Conservation (phyloP, 2,797 vertebrate species). For the Chaetophractus vellerosus region DNA sequence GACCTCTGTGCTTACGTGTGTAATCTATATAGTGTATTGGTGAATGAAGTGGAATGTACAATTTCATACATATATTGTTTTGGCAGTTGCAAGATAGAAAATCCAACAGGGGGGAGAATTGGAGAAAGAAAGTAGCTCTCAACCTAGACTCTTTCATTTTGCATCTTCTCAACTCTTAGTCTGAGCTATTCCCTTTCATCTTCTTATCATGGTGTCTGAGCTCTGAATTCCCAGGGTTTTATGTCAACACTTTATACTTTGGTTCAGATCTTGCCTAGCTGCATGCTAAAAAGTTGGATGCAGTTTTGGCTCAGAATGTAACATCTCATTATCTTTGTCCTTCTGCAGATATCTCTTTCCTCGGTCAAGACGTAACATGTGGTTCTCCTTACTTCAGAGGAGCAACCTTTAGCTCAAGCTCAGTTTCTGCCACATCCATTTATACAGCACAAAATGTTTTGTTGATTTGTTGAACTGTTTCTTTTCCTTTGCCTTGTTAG, state of each 20-base stretch:
- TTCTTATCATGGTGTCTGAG: neutral
- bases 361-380: constrained; percentile 38
- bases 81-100: neutral
- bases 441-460: constrained; percentile 68
- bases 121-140: neutral
- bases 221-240: constrained; percentile 54
- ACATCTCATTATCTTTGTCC: constrained; percentile 61
- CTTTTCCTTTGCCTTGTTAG: constrained; percentile 66
- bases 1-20: neutral
- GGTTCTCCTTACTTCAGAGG: constrained; percentile 73
- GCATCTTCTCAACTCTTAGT: neutral
- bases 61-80: neutral
- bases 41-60: neutral
- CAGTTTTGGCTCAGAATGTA: constrained; percentile 58
- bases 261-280: constrained; percentile 64
- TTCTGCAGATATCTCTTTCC: constrained; percentile 55
- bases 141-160: neutral
- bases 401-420: constrained; percentile 21
- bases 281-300: constrained; percentile 51
- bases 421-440: constrained; percentile 41
- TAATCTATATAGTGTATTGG: neutral
- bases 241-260: constrained; percentile 59
- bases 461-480: constrained; percentile 67
- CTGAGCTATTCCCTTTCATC: neutral
- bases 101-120: neutral